phyloP scores from a whole-genome alignment of 2,797 vertebrate species.

The Choloepus didactylus region DNA sequence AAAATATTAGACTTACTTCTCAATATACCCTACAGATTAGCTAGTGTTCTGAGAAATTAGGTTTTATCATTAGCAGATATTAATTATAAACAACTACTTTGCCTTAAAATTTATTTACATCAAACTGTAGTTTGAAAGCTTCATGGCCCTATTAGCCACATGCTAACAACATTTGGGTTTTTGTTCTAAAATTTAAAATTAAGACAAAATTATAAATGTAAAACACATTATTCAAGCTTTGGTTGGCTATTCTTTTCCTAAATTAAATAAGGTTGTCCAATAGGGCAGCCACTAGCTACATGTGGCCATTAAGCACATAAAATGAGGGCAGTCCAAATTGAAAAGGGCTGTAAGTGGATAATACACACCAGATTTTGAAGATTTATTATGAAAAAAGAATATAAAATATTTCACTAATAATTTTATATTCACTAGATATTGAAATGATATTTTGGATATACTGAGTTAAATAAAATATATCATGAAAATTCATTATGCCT shows the following conservation, averaged over 20 bases:
- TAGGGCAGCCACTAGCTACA: not conserved
- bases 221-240: not conserved
- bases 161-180: not conserved
- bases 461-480: not conserved
- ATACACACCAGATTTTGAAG: not conserved
- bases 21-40: not conserved
- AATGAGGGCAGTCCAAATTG: not conserved
- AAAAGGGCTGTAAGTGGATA: not conserved
- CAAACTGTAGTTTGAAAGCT: not conserved
- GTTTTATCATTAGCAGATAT: conserved; percentile 19
- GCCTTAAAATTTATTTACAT: conserved; percentile 33
- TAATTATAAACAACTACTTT: conserved; percentile 28
- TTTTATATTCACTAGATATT: conserved; percentile 27
- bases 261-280: conserved; percentile 18
- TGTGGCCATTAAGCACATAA: not conserved
- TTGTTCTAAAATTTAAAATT: conserved; percentile 21
- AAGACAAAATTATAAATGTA: conserved; percentile 11
- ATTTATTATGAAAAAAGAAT: not conserved
- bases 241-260: not conserved
- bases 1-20: not conserved
- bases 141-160: not conserved
- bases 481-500: conserved; percentile 22
- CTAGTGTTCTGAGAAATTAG: not conserved
- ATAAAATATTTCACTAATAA: not conserved
- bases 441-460: not conserved